These are phyloP conservation scores for Ormia ochracea DNA, from an alignment of 2,888 invertebrate species.

Conservation along the genomic window DNA sequence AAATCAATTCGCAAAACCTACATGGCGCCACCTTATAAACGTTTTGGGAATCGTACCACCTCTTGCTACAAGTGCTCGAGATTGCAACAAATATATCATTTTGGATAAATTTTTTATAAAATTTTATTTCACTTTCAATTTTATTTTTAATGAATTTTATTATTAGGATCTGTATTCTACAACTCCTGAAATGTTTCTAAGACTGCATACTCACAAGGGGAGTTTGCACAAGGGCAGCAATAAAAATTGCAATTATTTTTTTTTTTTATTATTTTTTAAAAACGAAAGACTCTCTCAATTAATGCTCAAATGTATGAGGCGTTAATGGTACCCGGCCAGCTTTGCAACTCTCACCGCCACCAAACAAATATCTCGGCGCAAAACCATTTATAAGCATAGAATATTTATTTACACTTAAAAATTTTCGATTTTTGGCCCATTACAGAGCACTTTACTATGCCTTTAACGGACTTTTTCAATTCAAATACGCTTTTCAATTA, in stretches of 20 bases:
- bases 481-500: no score
- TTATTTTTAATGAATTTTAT: conserved; percentile 1
- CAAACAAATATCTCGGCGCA: no score
- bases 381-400: no score
- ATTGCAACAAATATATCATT: conserved; percentile 72
- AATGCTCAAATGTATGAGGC: no score
- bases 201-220: conserved; percentile 44
- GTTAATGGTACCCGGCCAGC: no score
- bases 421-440: no score
- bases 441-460: no score
- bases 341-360: no score
- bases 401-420: no score
- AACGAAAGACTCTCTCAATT: no score
- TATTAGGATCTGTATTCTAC: conserved; percentile 67
- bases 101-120: conserved; percentile 53
- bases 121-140: conserved; percentile 13
- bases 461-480: no score
- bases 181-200: conserved; percentile 70
- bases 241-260: conserved; percentile 11
- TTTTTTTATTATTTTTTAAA: no score
- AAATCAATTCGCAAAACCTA: conserved; percentile 64
- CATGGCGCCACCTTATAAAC: conserved; percentile 72
- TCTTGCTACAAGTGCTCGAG: conserved; percentile 67
- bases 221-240: conserved; percentile 62
- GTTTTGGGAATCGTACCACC: conserved; percentile 62